Evolutionary conservation across 2,888 invertebrate species (phyloP), one percentile per base, ranked within the genome.

Genomic region (Heliconius erato): DNA sequence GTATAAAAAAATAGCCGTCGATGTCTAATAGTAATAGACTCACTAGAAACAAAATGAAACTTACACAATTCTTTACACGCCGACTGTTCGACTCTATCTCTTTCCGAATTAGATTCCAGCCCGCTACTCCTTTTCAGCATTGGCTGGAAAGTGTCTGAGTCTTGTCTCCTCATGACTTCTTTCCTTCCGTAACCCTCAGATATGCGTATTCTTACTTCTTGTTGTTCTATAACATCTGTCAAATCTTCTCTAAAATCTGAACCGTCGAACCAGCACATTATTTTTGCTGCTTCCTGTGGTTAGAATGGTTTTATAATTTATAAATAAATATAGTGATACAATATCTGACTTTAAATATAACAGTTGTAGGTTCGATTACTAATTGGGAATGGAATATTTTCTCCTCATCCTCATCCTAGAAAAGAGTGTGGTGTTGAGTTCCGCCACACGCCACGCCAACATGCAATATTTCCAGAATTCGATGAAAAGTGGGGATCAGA

Each of bases 231-330:
- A 2, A 95, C 95, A 63, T 96, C 96, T 0, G 96, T 95, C 44
- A 96, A 85, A 82, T 96, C 96, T 83, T 96, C 95, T 23, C 93
- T 90, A 87, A 95, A 96, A 88, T 96, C 95, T 0, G 96, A 96
- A 74, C 96, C 96, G 76, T 96, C 95, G 79, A 96, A 95, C 96
- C 96, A 96, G 90, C 96, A 96, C 86, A 96, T 95, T 9, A 95
- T 92, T 88, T 92, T 94, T 1, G 96, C 96, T 81, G 96, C 95
- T 80, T 95, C 95, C 95, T 95, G 87, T 19, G 54, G 54, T 23
- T n/a, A 68, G 79, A 63, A 32, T 32, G 26, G 54, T 67, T 67
- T 77, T 16, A 28, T 59, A 0, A 71, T 40, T n/a, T 26, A 40
- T 26, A 35, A 35, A 63, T 23, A 35, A n/a, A 23, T 7, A 16